Base-by-base conservation (phyloP, 2,113 vertebrate genomes). In the Otus sunia region DNA sequence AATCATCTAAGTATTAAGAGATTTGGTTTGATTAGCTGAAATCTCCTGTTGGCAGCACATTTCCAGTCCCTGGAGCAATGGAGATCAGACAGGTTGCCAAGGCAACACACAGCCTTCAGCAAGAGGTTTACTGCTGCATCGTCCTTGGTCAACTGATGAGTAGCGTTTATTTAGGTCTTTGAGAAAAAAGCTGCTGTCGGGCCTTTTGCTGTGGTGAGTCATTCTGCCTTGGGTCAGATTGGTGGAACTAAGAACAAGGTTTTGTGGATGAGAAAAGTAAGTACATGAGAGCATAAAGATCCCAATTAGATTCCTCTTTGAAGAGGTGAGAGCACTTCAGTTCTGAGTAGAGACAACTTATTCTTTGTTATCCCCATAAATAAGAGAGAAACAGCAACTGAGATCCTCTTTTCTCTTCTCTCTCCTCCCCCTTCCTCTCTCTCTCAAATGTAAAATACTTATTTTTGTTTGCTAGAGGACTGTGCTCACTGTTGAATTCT, bases 121-220 rank as follows among this genome's bases (percentile, higher is more conserved):
- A 7, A 55, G 92, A 88, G 96, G 96, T 97, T 97, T 97, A 58
- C 97, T 97, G 97, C 95, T 90, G 85, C 64, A 63, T 88, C 17
- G 95, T 97, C 95, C 97, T 98, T 97, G 97, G 97, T 97, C 63
- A 56, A 69, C 97, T 97, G 96, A 85, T 96, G 91, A 97, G 89
- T 80, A 81, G 87, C 92, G 92, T 97, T 97, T 96, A 96, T 96
- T 95, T 94, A 97, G 97, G 86, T 94, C 92, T 96, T 97, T 90
- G 84, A 37, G 52, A 50, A 39, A 76, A 63, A 95, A 94, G 58
- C 92, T 96, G 73, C 80, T 95, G 89, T 88, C 93, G 74, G 0
- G 75, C 73, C 95, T 96, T 92, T 97, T 92, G 96, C 78, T 96
- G 55, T 93, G 87, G 81, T 96, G 96, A 96, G 92, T 97, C 94